phyloP scores from a whole-genome alignment of 2,113 vertebrate species.

The Gobius niger region DNA sequence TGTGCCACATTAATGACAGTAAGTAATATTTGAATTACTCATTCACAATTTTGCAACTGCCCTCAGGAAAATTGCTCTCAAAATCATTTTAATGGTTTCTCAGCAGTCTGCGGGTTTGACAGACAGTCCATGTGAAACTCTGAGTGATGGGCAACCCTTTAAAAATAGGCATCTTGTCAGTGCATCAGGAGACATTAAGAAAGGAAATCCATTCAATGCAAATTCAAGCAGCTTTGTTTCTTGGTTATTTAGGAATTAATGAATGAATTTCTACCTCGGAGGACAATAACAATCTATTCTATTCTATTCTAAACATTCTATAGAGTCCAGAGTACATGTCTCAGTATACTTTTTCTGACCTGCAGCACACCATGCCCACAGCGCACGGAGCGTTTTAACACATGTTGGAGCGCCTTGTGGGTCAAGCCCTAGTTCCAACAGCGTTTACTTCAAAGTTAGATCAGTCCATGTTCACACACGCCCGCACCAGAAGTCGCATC shows the following conservation, averaged over 20 bases:
- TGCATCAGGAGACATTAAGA: not conserved
- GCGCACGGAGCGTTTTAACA: no score
- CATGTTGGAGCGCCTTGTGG: no score
- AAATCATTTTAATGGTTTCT: constrained; percentile 1
- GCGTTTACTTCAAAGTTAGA: no score
- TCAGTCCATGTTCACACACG: no score
- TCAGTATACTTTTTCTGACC: no score
- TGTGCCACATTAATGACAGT: not conserved
- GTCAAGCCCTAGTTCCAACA: no score
- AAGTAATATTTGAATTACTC: not conserved
- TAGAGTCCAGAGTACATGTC: no score
- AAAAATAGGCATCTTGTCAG: not conserved
- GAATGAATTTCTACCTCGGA: no score
- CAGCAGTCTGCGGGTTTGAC: not conserved
- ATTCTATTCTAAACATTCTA: no score
- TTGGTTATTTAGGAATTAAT: not conserved
- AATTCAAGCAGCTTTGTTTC: not conserved
- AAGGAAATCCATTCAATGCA: not conserved
- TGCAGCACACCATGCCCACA: no score
- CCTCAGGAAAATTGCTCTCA: not conserved
- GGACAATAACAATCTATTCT: no score
- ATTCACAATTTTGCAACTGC: not conserved
- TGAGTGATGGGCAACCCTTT: not conserved
- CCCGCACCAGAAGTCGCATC: no score
- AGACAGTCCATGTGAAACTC: not conserved